Base-by-base conservation (phyloP, 2,888 invertebrate species). In the Scrobipalpa costella region DNA sequence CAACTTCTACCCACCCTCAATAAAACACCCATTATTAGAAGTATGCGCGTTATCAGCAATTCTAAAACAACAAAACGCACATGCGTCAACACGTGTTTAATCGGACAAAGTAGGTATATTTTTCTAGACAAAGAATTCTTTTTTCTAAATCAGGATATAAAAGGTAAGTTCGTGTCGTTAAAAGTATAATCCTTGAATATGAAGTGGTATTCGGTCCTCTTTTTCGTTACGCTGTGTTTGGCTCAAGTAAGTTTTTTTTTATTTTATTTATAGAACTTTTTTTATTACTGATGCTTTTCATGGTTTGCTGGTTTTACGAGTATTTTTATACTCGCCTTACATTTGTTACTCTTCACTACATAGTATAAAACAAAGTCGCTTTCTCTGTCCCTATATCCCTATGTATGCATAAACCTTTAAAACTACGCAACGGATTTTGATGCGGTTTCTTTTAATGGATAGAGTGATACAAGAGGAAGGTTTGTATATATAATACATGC, bases 141-240 rank as follows among this genome's bases (percentile, higher is more conserved):
- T 27, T n/a, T 44, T 15, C n/a, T 44, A 44, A 15, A n/a, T n/a
- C n/a, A 44, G 44, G 44, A 44, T 44, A 44, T 44, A 44, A 44
- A 44, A 15, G 15, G 44, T 44, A 44, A 44, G n/a, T n/a, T 5
- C n/a, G 15, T 44, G 7, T 2, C 15, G 7, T 44, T 7, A 7
- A 44, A 5, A 44, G 15, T 44, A 44, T 15, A 15, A 44, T 44
- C 15, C 44, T 15, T 9, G 6, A 15, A 44, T n/a, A 44, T 44
- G 44, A 15, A 44, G n/a, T 15, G 44, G 3, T 6, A 44, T 44
- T 9, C 44, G 7, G 44, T 44, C 15, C 7, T 44, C 3, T n/a
- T 44, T 5, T n/a, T 44, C 44, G 44, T 44, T 15, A 44, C 44
- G 44, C 44, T 44, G 44, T 44, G 44, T n/a, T 15, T 44, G 15